phyloP scores from a whole-genome alignment of 2,113 vertebrate species.

The Clarias gariepinus region DNA sequence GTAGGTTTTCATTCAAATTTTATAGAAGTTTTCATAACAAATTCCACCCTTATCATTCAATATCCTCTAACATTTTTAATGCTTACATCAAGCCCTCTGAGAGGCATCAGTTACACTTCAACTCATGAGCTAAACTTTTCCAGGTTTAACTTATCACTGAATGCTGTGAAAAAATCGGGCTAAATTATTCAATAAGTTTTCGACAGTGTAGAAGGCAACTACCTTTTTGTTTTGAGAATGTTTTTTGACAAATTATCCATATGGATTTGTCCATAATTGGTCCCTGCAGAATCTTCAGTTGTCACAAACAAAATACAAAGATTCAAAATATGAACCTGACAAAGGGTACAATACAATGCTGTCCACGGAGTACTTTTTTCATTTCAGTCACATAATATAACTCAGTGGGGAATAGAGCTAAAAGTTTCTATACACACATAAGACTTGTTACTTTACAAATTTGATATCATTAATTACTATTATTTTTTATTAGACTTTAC shows the following conservation, averaged over 20 bases:
- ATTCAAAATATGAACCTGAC: not conserved
- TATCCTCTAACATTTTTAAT: not conserved
- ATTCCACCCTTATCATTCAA: not conserved
- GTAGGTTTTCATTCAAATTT: not conserved
- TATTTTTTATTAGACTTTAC: not conserved
- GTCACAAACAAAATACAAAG: not conserved
- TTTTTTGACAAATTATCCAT: not conserved
- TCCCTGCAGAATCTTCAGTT: not conserved
- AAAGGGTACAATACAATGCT: not conserved
- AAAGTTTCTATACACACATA: not conserved
- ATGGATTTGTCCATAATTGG: not conserved
- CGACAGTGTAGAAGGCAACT: not conserved
- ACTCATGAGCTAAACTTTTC: too few relatives aligned
- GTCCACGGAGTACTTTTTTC: not conserved
- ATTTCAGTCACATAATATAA: not conserved
- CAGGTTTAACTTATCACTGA: not conserved
- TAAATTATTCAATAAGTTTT: not conserved
- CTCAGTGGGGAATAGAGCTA: not conserved
- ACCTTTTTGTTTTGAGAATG: not conserved
- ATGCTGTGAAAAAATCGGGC: not conserved
- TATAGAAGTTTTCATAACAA: not conserved
- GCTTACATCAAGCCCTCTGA: not conserved
- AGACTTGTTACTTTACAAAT: not conserved
- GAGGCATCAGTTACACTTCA: not conserved
- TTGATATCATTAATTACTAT: not conserved